Base-by-base conservation (phyloP, 2,113 vertebrate genomes). In the Campylomormyrus numenius region DNA sequence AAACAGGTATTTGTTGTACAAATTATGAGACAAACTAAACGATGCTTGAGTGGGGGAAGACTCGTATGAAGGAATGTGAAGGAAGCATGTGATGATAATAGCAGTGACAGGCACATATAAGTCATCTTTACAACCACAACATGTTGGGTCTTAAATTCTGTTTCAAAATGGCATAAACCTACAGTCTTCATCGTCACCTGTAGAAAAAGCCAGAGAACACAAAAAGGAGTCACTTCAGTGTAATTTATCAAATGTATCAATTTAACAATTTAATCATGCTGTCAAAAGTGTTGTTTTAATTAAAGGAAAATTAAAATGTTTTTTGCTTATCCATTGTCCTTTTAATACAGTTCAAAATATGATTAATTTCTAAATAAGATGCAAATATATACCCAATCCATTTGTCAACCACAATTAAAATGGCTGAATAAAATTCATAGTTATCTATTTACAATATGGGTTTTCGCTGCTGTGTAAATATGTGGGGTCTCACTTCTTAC, bases 151-250 rank as follows among this genome's bases (percentile, higher is more conserved):
- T 42, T 50, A n/a, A 27, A 83, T 17, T 56, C 24, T 19, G 19
- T 39, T 27, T 21, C 87, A 3, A 21, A 87, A 90, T 50, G 42
- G 39, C 45, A 92, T 85, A 77, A 92, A 94, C 94, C 94, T 88
- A 94, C 94, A 0, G 0, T 0, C 95, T 89, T 93, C 93, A 35
- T 95, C 93, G 0, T 0, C 0, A 19, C 6, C 95, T 95, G 92
- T 88, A 70, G 85, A 77, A 91, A 1, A 90, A 62, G 11, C 46
- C 31, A 35, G 89, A 45, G 89, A 21, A 70, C 27, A 70, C 62
- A 19, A 27, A 56, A 80, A 15, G 48, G 7, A 9, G n/a, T 86
- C n/a, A 50, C 46, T n/a, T 48, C n/a, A 86, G 45, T 50, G 10
- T 48, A 50, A 27, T 48, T 86, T 21, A 86, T 49, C 48, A 86